Percentiles rank a stretch among this genome's conserved stretches.
Evolutionary conservation across 2,888 invertebrate genomes (phyloP).

Genomic region (Xanthorhoe designata): DNA sequence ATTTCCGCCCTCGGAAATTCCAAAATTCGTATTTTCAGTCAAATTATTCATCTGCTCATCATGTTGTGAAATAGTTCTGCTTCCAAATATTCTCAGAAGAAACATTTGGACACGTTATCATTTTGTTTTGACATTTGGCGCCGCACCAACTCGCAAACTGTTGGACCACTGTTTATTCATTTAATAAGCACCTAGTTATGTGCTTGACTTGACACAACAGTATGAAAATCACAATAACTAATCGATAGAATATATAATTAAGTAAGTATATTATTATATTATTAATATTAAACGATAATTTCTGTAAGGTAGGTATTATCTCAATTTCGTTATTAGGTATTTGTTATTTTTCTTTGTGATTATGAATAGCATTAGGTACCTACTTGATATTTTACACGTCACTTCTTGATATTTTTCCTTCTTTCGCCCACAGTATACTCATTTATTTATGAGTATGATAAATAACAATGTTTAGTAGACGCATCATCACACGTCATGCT

Average conservation of each 20-base stretch:
- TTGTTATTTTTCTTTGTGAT: neutral
- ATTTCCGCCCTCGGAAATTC: neutral
- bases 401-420: no score
- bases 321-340: no score
- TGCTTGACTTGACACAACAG: no score
- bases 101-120: neutral
- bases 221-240: no score
- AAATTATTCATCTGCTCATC: neutral
- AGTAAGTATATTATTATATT: no score
- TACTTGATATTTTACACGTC: neutral
- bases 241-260: no score
- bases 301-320: no score
- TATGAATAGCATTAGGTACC: no score
- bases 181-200: neutral
- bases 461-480: no score
- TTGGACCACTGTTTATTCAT: neutral
- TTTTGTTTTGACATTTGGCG: neutral
- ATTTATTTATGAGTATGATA: no score
- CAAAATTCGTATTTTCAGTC: neutral
- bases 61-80: neutral
- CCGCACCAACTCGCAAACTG: neutral
- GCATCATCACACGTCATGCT: slow-evolving; percentile 6
- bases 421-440: no score
- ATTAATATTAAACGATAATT: no score
- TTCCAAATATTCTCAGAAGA: neutral